Base-by-base conservation (phyloP, 2,113 vertebrate genomes). In the Podarcis cretensis region DNA sequence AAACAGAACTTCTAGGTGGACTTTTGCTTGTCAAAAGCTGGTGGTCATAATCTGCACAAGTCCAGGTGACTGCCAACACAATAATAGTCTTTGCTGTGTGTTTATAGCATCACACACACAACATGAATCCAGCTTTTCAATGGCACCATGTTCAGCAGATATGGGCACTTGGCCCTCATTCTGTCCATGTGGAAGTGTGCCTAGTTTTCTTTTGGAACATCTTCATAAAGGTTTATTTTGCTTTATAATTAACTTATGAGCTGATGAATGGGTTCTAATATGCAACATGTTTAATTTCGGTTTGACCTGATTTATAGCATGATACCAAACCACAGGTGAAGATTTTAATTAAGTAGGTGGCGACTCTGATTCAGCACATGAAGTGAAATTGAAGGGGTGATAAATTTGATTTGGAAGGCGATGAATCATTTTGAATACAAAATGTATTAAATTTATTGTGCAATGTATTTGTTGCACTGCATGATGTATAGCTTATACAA, bases 311-410 rank as follows among this genome's bases (percentile, higher is more conserved):
- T 96, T 95, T 94, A 95, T 93, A 90, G 57, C 91, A 86, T 73
- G 91, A 88, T 95, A 91, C 90, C 10, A 91, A 94, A 92, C 87
- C 88, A 92, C 92, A 95, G 89, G 30, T 93, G 93, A 93, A 94
- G 93, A 88, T 95, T 95, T 95, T 96, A 96, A 96, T 96, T 95
- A 94, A 95, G 90, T 90, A 95, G 94, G 94, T 93, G 94, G 94
- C 92, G 93, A 91, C 93, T 95, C 87, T 92, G 93, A 92, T 94
- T 87, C 90, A 86, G 87, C 92, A 78, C 90, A 93, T 91, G 93
- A 90, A 94, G 86, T 90, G 92, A 93, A 91, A 94, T 2, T 0
- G 84, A 93, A 87, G 76, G 89, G 40, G 83, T 90, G 93, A 94
- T 96, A 90, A 93, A 95, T 96, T 93, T 89, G 91, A 88, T 95